phyloP scores from a whole-genome alignment of 2,888 invertebrate species.

The Frankliniella intonsa region DNA sequence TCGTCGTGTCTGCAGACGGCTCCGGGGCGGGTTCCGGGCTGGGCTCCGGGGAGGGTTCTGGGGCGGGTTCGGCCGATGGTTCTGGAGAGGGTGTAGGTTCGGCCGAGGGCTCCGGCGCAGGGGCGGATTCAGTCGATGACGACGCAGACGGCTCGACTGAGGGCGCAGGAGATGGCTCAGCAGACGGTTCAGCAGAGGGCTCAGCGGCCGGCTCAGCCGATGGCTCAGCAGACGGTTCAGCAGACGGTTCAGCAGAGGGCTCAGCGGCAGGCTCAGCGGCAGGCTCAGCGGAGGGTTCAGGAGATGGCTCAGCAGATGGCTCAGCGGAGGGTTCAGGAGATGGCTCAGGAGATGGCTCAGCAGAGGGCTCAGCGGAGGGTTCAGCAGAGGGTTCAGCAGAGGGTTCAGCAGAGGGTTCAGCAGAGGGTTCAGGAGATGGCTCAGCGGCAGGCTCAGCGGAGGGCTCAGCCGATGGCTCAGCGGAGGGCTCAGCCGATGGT shows the following conservation, averaged over 20 bases:
- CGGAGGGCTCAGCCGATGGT: constrained; percentile 40
- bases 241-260: constrained; percentile 32
- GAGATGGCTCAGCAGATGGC: constrained; percentile 41
- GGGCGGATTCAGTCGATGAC: constrained; percentile 29
- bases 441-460: constrained; percentile 30
- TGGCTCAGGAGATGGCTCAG: constrained; percentile 35
- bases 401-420: constrained; percentile 21
- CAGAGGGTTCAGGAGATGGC: constrained; percentile 25
- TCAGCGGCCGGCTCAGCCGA: constrained; percentile 4
- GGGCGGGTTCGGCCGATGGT: neutral
- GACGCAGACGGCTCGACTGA: constrained; percentile 32
- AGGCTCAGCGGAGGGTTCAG: constrained; percentile 35
- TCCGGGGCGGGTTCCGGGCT: neutral
- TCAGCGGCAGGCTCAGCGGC: constrained; percentile 36
- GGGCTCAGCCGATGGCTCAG: constrained; percentile 37
- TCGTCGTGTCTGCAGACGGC: neutral
- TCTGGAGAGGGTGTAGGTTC: neutral
- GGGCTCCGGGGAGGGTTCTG: neutral
- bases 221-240: constrained; percentile 29
- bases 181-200: neutral
- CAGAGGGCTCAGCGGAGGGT: neutral
- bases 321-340: constrained; percentile 42
- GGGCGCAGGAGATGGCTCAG: constrained; percentile 30
- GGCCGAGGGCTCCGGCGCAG: constrained; percentile 31
- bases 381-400: neutral